Base-by-base conservation (phyloP, 1,140 invertebrate species). In the Drosophila takahashii region DNA sequence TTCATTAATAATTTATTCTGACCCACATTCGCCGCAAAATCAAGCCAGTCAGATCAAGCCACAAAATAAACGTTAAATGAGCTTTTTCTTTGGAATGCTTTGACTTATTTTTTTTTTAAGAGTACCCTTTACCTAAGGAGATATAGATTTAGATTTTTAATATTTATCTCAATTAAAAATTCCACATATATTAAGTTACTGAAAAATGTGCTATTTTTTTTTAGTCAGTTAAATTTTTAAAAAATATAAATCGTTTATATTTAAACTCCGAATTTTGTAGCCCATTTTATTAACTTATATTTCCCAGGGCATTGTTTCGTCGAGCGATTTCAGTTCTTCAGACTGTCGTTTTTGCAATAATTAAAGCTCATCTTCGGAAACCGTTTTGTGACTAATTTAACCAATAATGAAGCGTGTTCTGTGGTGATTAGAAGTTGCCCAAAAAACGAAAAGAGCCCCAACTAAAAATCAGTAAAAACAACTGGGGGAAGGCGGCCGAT, bases 361-460 rank as follows among this genome's bases (percentile, higher is more conserved):
- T 86, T 86, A 86, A 87, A 72, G 83, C 61, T 85, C 71, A 70
- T 78, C 74, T 87, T 86, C 37, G 79, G 42, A 65, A 87, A 86
- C 84, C 84, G 83, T 89, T 86, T 86, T 86, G 84, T 86, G 84
- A 87, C 83, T 89, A 86, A 87, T 86, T 86, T 86, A 72, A 79
- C 61, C 78, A 83, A 86, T 87, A 85, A 70, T 56, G 52, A 87
- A 86, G 83, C 83, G 83, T 86, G 83, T 79, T 89, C 79, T 58
- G 4, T 26, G 66, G 66, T 67, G 79, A 86, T 86, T 86, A 86
- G 83, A 89, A 86, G 84, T 79, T 86, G 76, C 79, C 84, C 75
- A 86, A 86, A 86, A 81, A 44, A 51, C 51, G 13, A 56, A 22
- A 9, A 59, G 22, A 37, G 39, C 61, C 16, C 34, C 66, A 39